These are phyloP conservation scores for Pica pica DNA, from an alignment of 2,113 vertebrate species.

Conservation along the genomic window DNA sequence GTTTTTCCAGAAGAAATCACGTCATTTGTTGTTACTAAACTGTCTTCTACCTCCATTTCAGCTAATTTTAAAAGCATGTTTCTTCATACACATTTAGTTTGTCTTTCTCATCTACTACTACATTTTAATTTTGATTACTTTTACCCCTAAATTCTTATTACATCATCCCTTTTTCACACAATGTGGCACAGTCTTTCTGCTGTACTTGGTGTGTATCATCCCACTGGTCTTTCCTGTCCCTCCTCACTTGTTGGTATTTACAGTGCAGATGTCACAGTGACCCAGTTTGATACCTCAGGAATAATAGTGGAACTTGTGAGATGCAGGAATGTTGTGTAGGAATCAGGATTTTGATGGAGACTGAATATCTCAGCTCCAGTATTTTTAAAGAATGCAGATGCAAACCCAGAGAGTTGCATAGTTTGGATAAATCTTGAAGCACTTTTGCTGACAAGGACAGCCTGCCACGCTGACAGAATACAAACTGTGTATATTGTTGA, in stretches of 20 bases:
- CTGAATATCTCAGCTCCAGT: not conserved
- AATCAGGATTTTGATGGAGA: not conserved
- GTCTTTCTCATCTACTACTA: rapidly evolving
- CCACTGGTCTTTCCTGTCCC: not conserved
- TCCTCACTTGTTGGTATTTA: not conserved
- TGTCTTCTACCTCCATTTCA: not conserved
- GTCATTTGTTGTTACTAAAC: not conserved
- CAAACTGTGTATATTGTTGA: not conserved
- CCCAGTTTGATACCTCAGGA: not conserved
- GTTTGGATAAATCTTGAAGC: not conserved
- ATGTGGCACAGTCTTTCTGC: rapidly evolving
- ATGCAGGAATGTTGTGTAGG: not conserved
- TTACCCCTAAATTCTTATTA: not conserved
- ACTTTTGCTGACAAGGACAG: not conserved
- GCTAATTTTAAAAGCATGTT: not conserved
- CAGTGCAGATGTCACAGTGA: not conserved
- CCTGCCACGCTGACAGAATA: not conserved
- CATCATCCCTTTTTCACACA: not conserved
- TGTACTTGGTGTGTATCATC: not conserved
- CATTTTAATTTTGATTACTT: not conserved
- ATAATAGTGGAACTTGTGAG: rapidly evolving
- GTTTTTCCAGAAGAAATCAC: not conserved
- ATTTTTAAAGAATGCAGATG: not conserved
- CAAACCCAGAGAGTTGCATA: not conserved
- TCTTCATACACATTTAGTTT: not conserved